phyloP scores from a whole-genome alignment of 1,140 invertebrate genomes.

The Eufriesea mexicana region DNA sequence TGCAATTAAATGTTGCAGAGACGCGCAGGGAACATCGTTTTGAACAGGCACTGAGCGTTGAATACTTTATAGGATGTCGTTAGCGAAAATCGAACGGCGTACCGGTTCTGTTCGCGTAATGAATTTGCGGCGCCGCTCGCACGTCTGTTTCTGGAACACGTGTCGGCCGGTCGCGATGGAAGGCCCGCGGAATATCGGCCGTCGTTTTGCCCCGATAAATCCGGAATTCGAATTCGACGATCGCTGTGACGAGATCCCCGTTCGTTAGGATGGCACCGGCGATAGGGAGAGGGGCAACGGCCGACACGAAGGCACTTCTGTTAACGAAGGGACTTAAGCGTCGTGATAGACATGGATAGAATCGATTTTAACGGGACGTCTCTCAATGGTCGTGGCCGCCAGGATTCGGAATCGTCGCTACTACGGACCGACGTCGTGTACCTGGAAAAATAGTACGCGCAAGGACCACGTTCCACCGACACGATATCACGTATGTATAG shows the following conservation, averaged over 20 bases:
- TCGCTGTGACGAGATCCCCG: background rate
- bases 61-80: slow-evolving; percentile 65
- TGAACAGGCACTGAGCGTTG: slow-evolving; percentile 16
- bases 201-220: slow-evolving; percentile 55
- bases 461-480: background rate
- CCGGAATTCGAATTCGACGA: slow-evolving; percentile 20
- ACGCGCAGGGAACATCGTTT: slow-evolving; percentile 14
- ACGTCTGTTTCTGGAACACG: slow-evolving; percentile 53
- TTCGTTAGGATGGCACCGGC: slow-evolving; percentile 11
- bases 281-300: no score
- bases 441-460: background rate
- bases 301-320: slow-evolving; percentile 15
- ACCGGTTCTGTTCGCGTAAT: slow-evolving; percentile 61
- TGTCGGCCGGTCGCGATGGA: slow-evolving; percentile 39
- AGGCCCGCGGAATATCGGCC: slow-evolving; percentile 51
- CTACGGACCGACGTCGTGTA: background rate
- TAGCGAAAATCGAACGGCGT: slow-evolving; percentile 66
- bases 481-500: background rate
- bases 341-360: slow-evolving; percentile 14
- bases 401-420: background rate
- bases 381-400: background rate
- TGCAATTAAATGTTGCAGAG: slow-evolving; percentile 27
- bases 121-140: slow-evolving; percentile 61
- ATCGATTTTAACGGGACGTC: slow-evolving; percentile 9
- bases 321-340: slow-evolving; percentile 42